A percentile compares a stretch with the other conserved stretches of the same genome.
phyloP scores from a whole-genome alignment of 2,797 vertebrate genomes.

The Crocodylus rhombifer region DNA sequence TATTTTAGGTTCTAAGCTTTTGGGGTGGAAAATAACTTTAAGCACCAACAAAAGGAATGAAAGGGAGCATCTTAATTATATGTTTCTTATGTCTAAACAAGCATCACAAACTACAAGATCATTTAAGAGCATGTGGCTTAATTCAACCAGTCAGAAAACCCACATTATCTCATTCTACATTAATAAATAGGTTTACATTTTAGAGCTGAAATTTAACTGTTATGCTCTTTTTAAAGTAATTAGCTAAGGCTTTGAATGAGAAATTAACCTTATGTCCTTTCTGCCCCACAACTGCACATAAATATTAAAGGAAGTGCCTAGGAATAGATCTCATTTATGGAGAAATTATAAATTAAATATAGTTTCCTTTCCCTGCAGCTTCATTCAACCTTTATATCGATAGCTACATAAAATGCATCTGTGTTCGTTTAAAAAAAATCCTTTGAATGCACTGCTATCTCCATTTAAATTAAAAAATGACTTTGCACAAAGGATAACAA shows the following conservation, averaged over 20 bases:
- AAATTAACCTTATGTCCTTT: conserved; percentile 1
- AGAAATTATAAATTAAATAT: conserved; percentile 34
- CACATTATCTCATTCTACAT: not conserved
- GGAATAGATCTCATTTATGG: conserved; percentile 42
- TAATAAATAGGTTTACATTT: not conserved
- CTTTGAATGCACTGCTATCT: conserved; percentile 62
- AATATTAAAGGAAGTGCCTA: conserved; percentile 35
- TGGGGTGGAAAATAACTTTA: conserved; percentile 69
- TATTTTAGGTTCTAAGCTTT: conserved; percentile 30
- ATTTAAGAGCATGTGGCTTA: conserved; percentile 1
- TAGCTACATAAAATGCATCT: conserved; percentile 47
- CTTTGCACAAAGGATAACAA: conserved; percentile 69
- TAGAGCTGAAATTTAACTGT: conserved; percentile 2
- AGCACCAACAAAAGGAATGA: conserved; percentile 25
- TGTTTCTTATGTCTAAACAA: conserved; percentile 46
- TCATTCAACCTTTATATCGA: conserved; percentile 68
- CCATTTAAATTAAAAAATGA: conserved; percentile 71
- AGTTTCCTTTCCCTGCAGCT: conserved; percentile 66
- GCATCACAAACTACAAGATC: conserved; percentile 2
- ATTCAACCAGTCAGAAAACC: conserved; percentile 34
- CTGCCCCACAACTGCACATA: not conserved
- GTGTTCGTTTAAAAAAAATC: conserved; percentile 44
- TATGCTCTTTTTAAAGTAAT: conserved; percentile 6
- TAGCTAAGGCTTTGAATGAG: conserved; percentile 26
- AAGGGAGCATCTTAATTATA: conserved; percentile 58